Evolutionary conservation across 2,113 vertebrate genomes (phyloP).

Genomic region (Pteropus alecto): DNA sequence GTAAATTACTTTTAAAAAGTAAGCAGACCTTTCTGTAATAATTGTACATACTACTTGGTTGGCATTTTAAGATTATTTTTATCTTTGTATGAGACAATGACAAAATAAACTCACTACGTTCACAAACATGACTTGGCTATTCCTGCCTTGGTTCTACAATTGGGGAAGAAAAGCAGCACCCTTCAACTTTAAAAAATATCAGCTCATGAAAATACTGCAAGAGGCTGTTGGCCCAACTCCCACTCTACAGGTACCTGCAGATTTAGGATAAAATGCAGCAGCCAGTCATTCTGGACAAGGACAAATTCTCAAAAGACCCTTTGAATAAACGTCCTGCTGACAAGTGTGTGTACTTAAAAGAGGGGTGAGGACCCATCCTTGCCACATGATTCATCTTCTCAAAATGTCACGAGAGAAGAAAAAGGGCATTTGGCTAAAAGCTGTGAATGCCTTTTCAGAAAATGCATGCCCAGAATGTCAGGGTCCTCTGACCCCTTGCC

Average conservation of each 20-base stretch:
- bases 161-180: not conserved
- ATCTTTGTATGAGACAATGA: conserved; percentile 18
- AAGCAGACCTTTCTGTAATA: not conserved
- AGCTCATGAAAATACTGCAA: not conserved
- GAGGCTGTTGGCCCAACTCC: not conserved
- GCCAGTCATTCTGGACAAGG: conserved; percentile 3
- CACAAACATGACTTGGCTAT: not conserved
- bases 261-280: not conserved
- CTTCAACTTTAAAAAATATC: conserved; percentile 37
- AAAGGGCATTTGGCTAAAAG: not conserved
- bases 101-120: conserved; percentile 6
- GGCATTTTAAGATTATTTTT: conserved; percentile 7
- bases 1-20: not conserved
- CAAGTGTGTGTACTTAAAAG: not conserved
- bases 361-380: not conserved
- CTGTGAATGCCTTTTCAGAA: conserved; percentile 6
- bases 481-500: not conserved
- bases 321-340: conserved; percentile 2
- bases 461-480: conserved; percentile 5
- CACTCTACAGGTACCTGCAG: not conserved
- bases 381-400: conserved; percentile 38
- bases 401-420: conserved; percentile 40
- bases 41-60: not conserved
- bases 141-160: not conserved
- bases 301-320: conserved; percentile 18